These are phyloP conservation scores for Agonum fuliginosum DNA, from an alignment of 2,888 invertebrate species.

Conservation along the genomic window DNA sequence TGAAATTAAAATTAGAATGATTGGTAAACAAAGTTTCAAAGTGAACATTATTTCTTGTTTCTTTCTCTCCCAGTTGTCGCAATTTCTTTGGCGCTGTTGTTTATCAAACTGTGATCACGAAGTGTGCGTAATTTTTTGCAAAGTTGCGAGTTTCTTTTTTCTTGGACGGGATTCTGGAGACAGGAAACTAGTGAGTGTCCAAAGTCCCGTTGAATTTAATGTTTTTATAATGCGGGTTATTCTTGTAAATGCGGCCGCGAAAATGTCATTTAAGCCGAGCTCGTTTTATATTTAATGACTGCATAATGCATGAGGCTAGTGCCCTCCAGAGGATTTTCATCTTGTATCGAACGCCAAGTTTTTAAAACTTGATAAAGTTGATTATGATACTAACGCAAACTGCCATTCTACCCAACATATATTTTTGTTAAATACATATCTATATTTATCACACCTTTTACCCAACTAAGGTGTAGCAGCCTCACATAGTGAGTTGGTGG, in stretches of 20 bases:
- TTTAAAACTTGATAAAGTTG: constrained; percentile 54
- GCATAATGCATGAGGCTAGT: constrained; percentile 55
- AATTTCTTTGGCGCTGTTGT: constrained; percentile 9
- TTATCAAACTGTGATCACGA: constrained; percentile 41
- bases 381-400: constrained; percentile 42
- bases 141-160: constrained; percentile 38
- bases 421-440: neutral
- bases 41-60: constrained; percentile 1
- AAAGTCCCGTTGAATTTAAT: constrained; percentile 51
- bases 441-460: too few relatives aligned
- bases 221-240: constrained; percentile 55
- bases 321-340: constrained; percentile 38
- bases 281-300: constrained; percentile 51
- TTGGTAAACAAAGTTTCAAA: too few relatives aligned
- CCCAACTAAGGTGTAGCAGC: too few relatives aligned
- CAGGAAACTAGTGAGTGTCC: constrained; percentile 27
- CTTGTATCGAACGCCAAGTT: constrained; percentile 56
- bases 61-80: constrained; percentile 4
- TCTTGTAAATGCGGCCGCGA: constrained; percentile 52
- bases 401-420: neutral
- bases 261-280: constrained; percentile 46
- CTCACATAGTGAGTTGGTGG: too few relatives aligned
- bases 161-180: neutral
- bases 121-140: constrained; percentile 42
- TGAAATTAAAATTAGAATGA: too few relatives aligned